These are phyloP conservation scores for Oncorhynchus masou DNA, from an alignment of 2,113 vertebrate genomes.

Conservation along the genomic window DNA sequence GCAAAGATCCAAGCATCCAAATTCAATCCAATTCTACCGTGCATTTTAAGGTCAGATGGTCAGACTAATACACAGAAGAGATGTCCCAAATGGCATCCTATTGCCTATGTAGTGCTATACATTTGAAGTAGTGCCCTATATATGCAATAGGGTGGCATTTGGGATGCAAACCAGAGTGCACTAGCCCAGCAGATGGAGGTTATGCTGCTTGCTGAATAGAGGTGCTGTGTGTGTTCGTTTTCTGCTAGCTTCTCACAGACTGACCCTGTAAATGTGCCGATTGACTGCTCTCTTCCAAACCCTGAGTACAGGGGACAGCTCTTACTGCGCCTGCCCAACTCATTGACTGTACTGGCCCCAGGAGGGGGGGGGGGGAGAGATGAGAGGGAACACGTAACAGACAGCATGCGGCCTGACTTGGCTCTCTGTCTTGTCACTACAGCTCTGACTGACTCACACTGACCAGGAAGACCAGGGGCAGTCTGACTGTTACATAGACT, in stretches of 20 bases:
- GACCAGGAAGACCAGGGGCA: not conserved
- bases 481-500: not conserved
- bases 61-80: conserved; percentile 23
- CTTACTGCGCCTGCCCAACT: not conserved
- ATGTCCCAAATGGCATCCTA: no score
- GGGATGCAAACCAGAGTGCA: conserved; percentile 12
- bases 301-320: conserved; percentile 11
- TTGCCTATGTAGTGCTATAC: no score
- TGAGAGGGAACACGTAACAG: no score
- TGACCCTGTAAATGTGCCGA: conserved; percentile 21
- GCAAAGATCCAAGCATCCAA: conserved; percentile 31
- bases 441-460: conserved; percentile 1
- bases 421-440: not conserved
- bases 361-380: no score
- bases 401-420: not conserved
- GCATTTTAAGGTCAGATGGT: not conserved
- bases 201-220: not conserved
- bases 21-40: no score
- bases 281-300: not conserved
- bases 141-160: no score
- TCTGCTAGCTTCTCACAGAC: not conserved
- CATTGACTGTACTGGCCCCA: no score
- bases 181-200: conserved; percentile 13
- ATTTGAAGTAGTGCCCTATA: no score
- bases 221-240: not conserved